Percentiles rank a stretch among this genome's conserved stretches.
Conservation (phyloP, 2,888 invertebrate genomes). For the Dendrolimus pini region DNA sequence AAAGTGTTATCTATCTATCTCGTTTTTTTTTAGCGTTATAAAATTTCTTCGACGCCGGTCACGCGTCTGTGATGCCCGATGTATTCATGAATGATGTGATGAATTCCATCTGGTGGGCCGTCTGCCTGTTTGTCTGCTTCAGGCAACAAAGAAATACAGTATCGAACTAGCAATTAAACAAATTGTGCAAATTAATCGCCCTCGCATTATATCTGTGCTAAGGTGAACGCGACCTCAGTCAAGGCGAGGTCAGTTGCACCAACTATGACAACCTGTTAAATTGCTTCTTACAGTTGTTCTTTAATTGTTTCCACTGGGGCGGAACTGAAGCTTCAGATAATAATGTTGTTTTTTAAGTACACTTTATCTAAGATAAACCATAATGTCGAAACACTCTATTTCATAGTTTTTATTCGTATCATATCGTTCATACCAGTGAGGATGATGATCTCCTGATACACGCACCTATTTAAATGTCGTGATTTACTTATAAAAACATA, state of each 20-base stretch:
- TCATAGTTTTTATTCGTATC: too few relatives aligned
- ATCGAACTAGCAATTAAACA: not conserved
- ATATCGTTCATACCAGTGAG: too few relatives aligned
- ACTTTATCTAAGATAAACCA: not conserved
- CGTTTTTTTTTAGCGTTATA: too few relatives aligned
- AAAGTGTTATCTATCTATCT: too few relatives aligned
- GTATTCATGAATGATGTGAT: not conserved
- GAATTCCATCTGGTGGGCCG: not conserved
- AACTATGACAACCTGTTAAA: not conserved
- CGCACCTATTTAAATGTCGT: too few relatives aligned
- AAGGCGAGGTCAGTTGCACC: not conserved
- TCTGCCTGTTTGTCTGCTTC: too few relatives aligned
- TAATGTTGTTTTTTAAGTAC: not conserved
- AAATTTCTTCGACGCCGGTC: not conserved
- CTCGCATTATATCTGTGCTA: not conserved
- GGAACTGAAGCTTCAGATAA: not conserved
- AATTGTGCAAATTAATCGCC: not conserved
- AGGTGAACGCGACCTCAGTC: not conserved
- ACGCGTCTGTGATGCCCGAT: not conserved
- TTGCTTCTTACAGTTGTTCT: not conserved
- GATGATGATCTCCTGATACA: too few relatives aligned
- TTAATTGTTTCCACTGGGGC: not conserved
- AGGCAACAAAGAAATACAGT: not conserved
- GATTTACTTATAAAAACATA: too few relatives aligned
- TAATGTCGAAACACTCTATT: too few relatives aligned